These are phyloP conservation scores for Holacanthus passer DNA, from an alignment of 2,113 vertebrate genomes.

Conservation along the genomic window DNA sequence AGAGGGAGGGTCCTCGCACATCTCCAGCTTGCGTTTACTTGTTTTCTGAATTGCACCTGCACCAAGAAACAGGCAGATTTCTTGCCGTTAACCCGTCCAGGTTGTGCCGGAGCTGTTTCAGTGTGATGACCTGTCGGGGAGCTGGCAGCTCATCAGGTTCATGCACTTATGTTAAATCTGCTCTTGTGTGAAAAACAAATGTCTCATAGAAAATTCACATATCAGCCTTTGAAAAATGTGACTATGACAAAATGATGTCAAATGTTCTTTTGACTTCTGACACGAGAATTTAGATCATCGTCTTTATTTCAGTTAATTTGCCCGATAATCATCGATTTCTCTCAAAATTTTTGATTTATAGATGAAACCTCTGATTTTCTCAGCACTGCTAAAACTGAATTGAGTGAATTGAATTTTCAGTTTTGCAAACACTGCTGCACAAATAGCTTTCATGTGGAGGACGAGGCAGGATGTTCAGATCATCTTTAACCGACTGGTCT, in stretches of 20 bases:
- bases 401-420: neutral
- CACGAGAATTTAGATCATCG: neutral
- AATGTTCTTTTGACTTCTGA: no score
- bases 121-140: slow-evolving; percentile 1
- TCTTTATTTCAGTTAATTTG: neutral
- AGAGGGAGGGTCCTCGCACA: neutral
- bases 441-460: slow-evolving; percentile 26
- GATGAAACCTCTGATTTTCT: neutral
- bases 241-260: neutral
- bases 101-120: neutral
- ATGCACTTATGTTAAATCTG: neutral
- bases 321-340: neutral
- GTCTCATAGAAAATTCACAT: neutral
- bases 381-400: neutral
- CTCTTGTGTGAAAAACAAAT: neutral
- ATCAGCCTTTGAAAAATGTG: neutral
- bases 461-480: neutral
- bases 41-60: slow-evolving; percentile 15
- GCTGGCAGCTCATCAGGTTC: slow-evolving; percentile 16
- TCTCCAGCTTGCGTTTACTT: neutral
- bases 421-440: neutral
- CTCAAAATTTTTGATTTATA: neutral
- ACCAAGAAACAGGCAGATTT: slow-evolving; percentile 5
- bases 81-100: slow-evolving; percentile 4
- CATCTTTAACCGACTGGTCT: slow-evolving; percentile 4